Base-by-base conservation (phyloP, 2,888 invertebrate species). In the Cyclophora punctaria region DNA sequence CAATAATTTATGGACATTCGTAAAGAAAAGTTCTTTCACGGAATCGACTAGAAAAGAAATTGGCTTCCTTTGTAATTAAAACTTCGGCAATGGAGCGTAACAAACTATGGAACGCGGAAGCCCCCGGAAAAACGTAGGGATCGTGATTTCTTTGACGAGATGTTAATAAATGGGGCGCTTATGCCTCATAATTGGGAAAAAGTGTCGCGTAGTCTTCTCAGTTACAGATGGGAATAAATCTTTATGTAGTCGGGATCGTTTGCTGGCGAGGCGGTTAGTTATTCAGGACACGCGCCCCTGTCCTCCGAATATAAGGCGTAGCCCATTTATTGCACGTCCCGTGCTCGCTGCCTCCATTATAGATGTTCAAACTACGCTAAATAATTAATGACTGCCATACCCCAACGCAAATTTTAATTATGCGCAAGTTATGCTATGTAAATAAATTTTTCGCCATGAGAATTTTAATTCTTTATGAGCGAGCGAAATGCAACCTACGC, bases 171-270 rank as follows among this genome's bases (percentile, higher is more conserved):
- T 83, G 81, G 77, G 71, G 70, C 78, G 79, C 83, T 85, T 83
- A 82, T 79, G 80, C 80, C 78, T 83, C 82, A 80, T 87, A 86
- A 86, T 86, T 86, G 84, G 80, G 81, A 85, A 86, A 87, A 85
- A 85, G 74, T 82, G 86, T 84, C 86, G 83, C 85, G 85, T 87
- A 78, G 75, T 69, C 79, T 70, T 78, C 87, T 86, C 84, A 83
- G 82, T 86, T 85, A 86, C 86, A 83, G 83, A 84, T 83, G 81
- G 78, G 82, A 79, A 87, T 88, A 85, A 88, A 87, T 88, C 87
- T 88, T 83, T 84, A 83, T 83, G 80, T 83, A 86, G 84, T 80
- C 78, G 75, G 80, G 75, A 35, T 77, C 77, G 71, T 66, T 49
- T 42, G 20, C 7, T 20, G 33, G 5, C 44, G 57, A 60, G 60